Evolutionary conservation across 2,888 invertebrate genomes (phyloP).

Genomic region (Campoplex capitator): DNA sequence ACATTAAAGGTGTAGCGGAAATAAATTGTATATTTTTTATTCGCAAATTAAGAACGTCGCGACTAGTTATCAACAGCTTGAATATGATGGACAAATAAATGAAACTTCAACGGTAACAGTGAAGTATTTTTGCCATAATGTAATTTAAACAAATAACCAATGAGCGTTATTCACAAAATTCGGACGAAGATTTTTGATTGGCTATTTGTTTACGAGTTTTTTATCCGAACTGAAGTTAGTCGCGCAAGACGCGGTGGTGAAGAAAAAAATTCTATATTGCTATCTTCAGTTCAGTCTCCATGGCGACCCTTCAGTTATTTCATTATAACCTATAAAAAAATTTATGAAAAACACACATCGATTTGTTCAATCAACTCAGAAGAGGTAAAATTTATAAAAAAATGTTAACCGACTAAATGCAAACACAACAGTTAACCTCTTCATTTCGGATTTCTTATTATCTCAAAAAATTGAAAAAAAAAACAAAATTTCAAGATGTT

Average conservation of each 20-base stretch:
- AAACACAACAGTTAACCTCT: neutral
- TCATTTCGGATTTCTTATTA: neutral
- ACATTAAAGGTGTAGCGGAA: neutral
- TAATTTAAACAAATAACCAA: too few species aligned
- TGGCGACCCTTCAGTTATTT: slow-evolving; percentile 2
- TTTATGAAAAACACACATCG: slow-evolving; percentile 2
- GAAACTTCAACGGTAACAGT: too few species aligned
- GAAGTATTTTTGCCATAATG: too few species aligned
- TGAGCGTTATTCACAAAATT: neutral
- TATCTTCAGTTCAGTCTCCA: slow-evolving; percentile 7
- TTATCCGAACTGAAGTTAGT: neutral
- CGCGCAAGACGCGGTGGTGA: neutral
- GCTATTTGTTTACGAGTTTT: too few species aligned
- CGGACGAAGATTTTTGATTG: neutral
- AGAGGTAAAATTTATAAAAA: slow-evolving; percentile 23
- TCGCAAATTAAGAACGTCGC: neutral
- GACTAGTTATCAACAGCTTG: neutral
- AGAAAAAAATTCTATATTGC: neutral
- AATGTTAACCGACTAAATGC: neutral
- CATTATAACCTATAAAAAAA: slow-evolving; percentile 19
- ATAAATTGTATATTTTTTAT: neutral
- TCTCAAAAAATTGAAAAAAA: neutral
- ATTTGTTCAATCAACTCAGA: neutral
- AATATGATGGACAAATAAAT: too few species aligned
- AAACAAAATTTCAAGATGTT: neutral